phyloP scores from a whole-genome alignment of 2,113 vertebrate genomes.

The Pseudolaguvia tuberculata region DNA sequence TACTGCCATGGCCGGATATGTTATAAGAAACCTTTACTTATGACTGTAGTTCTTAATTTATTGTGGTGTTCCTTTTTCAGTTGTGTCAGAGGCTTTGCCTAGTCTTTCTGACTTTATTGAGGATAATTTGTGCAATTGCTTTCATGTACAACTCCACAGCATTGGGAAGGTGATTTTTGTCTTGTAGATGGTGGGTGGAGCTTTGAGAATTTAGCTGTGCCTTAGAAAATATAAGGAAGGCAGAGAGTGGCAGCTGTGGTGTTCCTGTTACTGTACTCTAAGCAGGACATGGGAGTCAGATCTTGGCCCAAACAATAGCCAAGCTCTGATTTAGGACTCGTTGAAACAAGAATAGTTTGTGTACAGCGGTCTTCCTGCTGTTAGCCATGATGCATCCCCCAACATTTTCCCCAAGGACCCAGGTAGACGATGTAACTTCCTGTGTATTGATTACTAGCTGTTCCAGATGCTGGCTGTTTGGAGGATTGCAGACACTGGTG shows the following conservation, averaged over 20 bases:
- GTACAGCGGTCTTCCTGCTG: conserved; percentile 53
- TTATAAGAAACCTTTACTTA: neutral
- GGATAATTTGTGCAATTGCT: neutral
- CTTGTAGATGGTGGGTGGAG: neutral
- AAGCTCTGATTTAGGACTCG: conserved; percentile 20
- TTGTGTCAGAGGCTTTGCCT: neutral
- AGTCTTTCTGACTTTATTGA: neutral
- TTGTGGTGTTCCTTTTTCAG: neutral
- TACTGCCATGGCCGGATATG: conserved; percentile 1
- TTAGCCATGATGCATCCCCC: conserved; percentile 26
- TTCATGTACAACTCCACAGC: conserved; percentile 12
- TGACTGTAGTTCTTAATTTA: conserved; percentile 8
- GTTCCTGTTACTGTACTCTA: conserved; percentile 14
- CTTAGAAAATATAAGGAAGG: conserved; percentile 1
- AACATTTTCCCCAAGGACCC: conserved; percentile 31
- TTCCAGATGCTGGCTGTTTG: conserved; percentile 29
- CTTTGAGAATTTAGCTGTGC: neutral
- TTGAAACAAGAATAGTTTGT: conserved; percentile 54
- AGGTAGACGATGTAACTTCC: conserved; percentile 55
- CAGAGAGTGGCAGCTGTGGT: conserved; percentile 29
- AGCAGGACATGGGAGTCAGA: conserved; percentile 45
- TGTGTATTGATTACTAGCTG: conserved; percentile 38
- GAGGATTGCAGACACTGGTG: neutral
- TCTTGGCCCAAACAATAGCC: conserved; percentile 56
- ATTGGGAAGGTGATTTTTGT: conserved; percentile 15